Conservation (phyloP, 92 coral and sea anemone genomes). For the Phenganax marumi region DNA sequence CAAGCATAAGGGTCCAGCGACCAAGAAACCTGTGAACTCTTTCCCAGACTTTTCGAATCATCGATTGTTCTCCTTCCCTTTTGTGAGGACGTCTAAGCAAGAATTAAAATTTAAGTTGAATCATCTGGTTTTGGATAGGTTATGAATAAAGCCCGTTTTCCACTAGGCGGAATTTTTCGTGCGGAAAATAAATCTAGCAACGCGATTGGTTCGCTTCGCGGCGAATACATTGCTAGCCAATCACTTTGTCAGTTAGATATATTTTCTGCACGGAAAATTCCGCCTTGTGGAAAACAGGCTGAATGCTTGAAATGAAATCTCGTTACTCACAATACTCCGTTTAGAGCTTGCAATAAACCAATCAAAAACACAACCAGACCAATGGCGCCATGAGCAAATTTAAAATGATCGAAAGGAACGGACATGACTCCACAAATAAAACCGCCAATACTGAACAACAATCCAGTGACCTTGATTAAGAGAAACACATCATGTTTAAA, state of each 20-base stretch:
- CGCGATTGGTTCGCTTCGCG: too few relatives aligned
- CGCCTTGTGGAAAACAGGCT: too few relatives aligned
- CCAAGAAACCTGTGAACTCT: conserved; percentile 77
- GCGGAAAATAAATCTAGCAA: too few relatives aligned
- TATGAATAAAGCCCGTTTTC: background rate
- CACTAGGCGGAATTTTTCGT: background rate
- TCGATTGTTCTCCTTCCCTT: conserved; percentile 62
- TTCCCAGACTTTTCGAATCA: conserved; percentile 82
- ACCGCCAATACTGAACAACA: conserved; percentile 32
- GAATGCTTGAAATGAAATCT: too few relatives aligned
- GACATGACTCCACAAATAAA: conserved; percentile 43
- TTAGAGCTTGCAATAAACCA: conserved; percentile 28
- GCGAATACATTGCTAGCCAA: too few relatives aligned
- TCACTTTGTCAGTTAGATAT: too few relatives aligned
- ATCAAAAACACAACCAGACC: conserved; percentile 26
- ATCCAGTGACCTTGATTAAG: conserved; percentile 7
- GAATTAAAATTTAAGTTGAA: background rate
- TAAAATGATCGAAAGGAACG: conserved; percentile 38
- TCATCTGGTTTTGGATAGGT: background rate
- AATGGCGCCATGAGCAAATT: conserved; percentile 32
- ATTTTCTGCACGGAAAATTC: too few relatives aligned
- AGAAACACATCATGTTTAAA: background rate
- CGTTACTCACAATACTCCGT: conserved; percentile 36
- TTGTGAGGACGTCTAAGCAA: conserved; percentile 84
- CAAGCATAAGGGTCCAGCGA: conserved; percentile 76